A percentile compares a stretch with the other conserved stretches of the same genome.
Conservation (phyloP, 2,888 invertebrate genomes). For the Rotaria socialis region DNA sequence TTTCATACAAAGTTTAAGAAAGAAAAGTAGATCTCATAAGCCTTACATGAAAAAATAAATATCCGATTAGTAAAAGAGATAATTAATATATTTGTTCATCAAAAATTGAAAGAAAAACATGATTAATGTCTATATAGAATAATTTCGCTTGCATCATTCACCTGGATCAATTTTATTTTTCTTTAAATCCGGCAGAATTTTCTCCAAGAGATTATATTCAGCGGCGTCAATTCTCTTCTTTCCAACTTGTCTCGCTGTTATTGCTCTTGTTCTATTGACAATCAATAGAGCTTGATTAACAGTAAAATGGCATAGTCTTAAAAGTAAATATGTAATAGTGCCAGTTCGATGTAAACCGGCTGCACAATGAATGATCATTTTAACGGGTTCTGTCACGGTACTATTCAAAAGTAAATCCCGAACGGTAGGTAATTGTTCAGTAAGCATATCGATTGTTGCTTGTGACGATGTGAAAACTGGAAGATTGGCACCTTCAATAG, state of each 20-base stretch:
- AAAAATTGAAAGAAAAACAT: too few relatives aligned
- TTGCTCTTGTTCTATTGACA: background rate
- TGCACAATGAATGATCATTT: slow-evolving; percentile 30
- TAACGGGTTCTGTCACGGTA: background rate
- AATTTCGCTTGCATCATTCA: too few relatives aligned
- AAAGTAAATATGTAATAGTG: background rate
- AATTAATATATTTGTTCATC: too few relatives aligned
- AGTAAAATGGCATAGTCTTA: background rate
- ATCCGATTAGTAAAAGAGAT: too few relatives aligned
- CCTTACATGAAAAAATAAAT: too few relatives aligned
- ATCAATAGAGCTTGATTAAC: background rate
- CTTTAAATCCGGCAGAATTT: background rate
- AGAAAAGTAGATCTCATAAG: too few relatives aligned
- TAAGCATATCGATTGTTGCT: background rate
- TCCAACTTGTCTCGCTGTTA: slow-evolving; percentile 35
- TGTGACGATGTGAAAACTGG: background rate
- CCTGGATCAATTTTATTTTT: too few relatives aligned
- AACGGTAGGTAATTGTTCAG: background rate
- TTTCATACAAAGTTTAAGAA: too few relatives aligned
- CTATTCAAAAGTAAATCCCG: background rate
- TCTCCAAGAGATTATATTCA: background rate
- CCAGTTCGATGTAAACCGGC: slow-evolving; percentile 36
- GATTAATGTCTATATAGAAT: too few relatives aligned
- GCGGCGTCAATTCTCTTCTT: background rate
- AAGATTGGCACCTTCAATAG: background rate